These are phyloP conservation scores for Drosophila nigromelanica DNA, from an alignment of 1,140 invertebrate genomes.

Conservation along the genomic window DNA sequence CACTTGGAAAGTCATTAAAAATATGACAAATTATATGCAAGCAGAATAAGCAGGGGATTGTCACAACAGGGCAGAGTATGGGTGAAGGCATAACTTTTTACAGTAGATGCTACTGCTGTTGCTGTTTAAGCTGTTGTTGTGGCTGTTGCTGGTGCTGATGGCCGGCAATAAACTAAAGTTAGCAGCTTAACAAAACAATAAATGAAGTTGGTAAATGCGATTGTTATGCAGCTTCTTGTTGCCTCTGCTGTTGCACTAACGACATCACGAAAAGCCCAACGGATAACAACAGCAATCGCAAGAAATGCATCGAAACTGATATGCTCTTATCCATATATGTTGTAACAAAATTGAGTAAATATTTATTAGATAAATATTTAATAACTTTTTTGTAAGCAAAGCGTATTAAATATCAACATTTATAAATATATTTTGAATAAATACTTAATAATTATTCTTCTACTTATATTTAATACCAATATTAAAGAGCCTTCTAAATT, in stretches of 20 bases:
- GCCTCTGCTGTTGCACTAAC: constrained; percentile 9
- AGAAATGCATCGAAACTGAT: constrained; percentile 12
- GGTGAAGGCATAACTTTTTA: constrained; percentile 16
- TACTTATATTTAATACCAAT: too few relatives aligned
- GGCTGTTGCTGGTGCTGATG: constrained; percentile 39
- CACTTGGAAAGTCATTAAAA: constrained; percentile 79
- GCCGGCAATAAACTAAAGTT: constrained; percentile 78
- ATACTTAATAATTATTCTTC: too few relatives aligned
- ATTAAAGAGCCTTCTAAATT: too few relatives aligned
- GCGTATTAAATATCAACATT: too few relatives aligned
- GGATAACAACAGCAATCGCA: constrained; percentile 25
- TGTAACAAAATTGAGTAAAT: too few relatives aligned
- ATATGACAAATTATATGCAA: constrained; percentile 78
- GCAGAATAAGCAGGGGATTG: background rate
- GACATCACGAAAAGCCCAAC: constrained; percentile 38
- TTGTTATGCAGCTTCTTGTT: constrained; percentile 58
- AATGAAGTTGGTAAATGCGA: constrained; percentile 80
- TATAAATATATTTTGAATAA: too few relatives aligned
- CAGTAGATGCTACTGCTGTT: constrained; percentile 42
- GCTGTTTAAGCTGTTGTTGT: constrained; percentile 16
- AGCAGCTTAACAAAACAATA: constrained; percentile 81
- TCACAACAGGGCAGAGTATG: background rate
- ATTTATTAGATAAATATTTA: too few relatives aligned
- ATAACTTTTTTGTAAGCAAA: too few relatives aligned
- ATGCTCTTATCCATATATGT: constrained; percentile 9